Evolutionary conservation across 2,113 vertebrate species (phyloP).

Genomic region (Myocastor coypus): DNA sequence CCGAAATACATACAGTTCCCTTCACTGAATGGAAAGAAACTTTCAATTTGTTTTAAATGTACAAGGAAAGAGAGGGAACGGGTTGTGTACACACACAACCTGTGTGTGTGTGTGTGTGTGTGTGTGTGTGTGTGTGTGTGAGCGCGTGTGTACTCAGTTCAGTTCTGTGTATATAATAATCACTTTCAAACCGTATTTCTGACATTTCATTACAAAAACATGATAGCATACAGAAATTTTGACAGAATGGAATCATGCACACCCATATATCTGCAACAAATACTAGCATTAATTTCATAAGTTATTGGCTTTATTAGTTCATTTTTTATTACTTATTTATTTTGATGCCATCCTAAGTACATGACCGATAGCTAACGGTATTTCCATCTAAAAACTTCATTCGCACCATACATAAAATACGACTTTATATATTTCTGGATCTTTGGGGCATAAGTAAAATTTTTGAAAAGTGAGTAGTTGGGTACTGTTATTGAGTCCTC

Average conservation of each 20-base stretch:
- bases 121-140: not conserved
- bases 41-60: not conserved
- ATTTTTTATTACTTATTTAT: not conserved
- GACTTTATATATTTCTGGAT: not conserved
- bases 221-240: not conserved
- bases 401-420: not conserved
- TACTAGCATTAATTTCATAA: accelerated
- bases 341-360: not conserved
- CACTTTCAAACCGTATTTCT: not conserved
- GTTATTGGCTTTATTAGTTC: not conserved
- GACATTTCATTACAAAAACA: not conserved
- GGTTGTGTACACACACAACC: too few species aligned
- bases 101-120: too few species aligned
- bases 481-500: slow-evolving; percentile 52
- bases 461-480: not conserved
- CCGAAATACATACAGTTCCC: not conserved
- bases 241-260: not conserved
- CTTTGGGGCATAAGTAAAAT: not conserved
- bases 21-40: not conserved
- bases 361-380: not conserved
- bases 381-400: not conserved
- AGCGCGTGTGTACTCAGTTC: too few species aligned
- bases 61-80: not conserved
- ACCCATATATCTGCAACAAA: not conserved
- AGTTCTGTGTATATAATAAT: too few species aligned